These are phyloP conservation scores for Coccyzus lansbergi DNA, from an alignment of 2,797 vertebrate genomes.

Conservation along the genomic window DNA sequence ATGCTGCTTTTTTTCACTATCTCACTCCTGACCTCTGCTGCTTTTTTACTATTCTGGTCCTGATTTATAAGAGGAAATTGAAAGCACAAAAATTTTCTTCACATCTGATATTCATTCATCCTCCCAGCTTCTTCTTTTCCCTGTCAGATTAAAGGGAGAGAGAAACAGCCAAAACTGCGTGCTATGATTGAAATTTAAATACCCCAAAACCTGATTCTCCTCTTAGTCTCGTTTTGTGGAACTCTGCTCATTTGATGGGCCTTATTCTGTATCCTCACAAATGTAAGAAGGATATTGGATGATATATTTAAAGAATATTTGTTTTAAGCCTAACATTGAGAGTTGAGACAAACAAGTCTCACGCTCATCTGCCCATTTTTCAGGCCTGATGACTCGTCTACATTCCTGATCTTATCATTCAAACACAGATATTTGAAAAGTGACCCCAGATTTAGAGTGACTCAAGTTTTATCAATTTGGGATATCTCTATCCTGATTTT, in stretches of 20 bases:
- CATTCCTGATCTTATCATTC: background rate
- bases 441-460: background rate
- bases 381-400: background rate
- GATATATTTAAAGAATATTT: background rate
- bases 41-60: conserved; percentile 38
- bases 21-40: conserved; percentile 20
- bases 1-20: background rate
- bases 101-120: conserved; percentile 36
- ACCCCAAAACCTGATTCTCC: background rate
- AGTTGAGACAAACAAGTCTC: background rate
- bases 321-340: background rate
- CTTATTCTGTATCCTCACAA: background rate
- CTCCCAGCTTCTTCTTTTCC: background rate
- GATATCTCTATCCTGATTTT: background rate
- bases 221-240: background rate
- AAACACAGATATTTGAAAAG: background rate
- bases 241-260: background rate
- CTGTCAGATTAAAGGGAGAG: background rate
- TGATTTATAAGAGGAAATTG: conserved; percentile 31
- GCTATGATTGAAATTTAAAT: background rate
- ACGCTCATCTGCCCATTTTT: background rate
- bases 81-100: conserved; percentile 30
- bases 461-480: background rate
- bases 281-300: background rate
- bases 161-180: background rate